Evolutionary conservation across 2,113 vertebrate genomes (phyloP), one percentile per base, ranked within the genome.

Genomic region (Rhinogobius similis): DNA sequence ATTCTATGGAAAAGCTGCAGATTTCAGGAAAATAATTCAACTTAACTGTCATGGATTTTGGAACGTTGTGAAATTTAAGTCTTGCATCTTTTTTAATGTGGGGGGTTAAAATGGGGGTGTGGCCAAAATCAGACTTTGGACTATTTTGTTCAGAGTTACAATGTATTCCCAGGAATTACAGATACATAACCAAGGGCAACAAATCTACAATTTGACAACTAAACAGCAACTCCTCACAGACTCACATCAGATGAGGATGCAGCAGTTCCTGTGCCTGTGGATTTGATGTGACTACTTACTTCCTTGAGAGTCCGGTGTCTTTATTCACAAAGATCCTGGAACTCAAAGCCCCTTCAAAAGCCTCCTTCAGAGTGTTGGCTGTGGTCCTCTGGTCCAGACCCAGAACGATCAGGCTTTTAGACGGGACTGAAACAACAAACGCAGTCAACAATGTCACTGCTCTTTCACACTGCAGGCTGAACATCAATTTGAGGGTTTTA

Each of bases 301-400:
- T 93, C 92, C 93, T 97, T 52, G 95, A 97, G 0, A 90, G 87
- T 4, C 95, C 94, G 0, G 95, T 96, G 14, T 94, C 92, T 80
- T 94, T 91, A 79, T 96, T 93, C 12, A 87, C 90, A 46, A 89
- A 86, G 58, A 99, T 91, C 84, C 94, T 93, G 0, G 98, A 95
- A 0, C 82, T 89, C 20, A 95, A 0, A 10, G 96, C 93, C 1
- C 96, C 96, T 5, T 98, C 96, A 65, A 98, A 99, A 0, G 94
- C 94, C 39, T 93, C 93, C 81, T 77, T 91, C 71, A 99, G 89
- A 0, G 94, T 96, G 68, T 96, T 93, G n/a, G 95, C 94, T 0
- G 95, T 95, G 0, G 97, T 98, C 8, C 95, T 95, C 70, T 96
- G 93, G 63, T 94, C 91, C 9, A 99, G 92, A 48, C 95, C 95